A percentile compares a stretch with the other conserved stretches of the same genome.
phyloP scores from a whole-genome alignment of 2,888 invertebrate species.

The Homarus gammarus region DNA sequence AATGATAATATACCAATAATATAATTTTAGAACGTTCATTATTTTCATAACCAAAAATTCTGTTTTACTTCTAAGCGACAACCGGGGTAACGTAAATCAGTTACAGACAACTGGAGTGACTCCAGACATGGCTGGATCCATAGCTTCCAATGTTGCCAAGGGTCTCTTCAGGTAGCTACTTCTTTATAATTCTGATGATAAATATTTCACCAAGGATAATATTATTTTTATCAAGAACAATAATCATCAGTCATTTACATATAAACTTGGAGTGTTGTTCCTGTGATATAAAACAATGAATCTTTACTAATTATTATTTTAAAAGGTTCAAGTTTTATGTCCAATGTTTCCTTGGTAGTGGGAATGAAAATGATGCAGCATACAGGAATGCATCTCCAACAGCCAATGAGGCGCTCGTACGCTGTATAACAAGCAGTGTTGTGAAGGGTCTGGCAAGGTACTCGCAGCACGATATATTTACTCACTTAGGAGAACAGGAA shows the following conservation, averaged over 20 bases:
- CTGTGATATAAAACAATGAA: no score
- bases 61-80: slow-evolving; percentile 20
- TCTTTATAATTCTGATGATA: no score
- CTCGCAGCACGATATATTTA: not conserved
- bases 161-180: slow-evolving; percentile 48
- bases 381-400: slow-evolving; percentile 17
- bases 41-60: no score
- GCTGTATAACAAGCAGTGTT: slow-evolving; percentile 33
- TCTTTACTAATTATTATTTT: no score
- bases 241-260: no score
- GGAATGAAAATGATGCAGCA: slow-evolving; percentile 16
- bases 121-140: slow-evolving; percentile 11
- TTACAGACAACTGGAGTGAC: slow-evolving; percentile 34
- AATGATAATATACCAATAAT: no score
- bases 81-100: slow-evolving; percentile 10
- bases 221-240: no score
- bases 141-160: slow-evolving; percentile 48
- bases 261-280: no score
- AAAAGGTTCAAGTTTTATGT: no score
- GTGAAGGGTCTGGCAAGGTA: slow-evolving; percentile 37
- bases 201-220: no score
- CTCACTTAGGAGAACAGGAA: not conserved
- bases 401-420: slow-evolving; percentile 21
- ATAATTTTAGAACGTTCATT: no score
- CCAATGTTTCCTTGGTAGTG: not conserved